These are phyloP conservation scores for Dicrurus megarhynchus DNA, from an alignment of 2,113 vertebrate genomes.

Conservation along the genomic window DNA sequence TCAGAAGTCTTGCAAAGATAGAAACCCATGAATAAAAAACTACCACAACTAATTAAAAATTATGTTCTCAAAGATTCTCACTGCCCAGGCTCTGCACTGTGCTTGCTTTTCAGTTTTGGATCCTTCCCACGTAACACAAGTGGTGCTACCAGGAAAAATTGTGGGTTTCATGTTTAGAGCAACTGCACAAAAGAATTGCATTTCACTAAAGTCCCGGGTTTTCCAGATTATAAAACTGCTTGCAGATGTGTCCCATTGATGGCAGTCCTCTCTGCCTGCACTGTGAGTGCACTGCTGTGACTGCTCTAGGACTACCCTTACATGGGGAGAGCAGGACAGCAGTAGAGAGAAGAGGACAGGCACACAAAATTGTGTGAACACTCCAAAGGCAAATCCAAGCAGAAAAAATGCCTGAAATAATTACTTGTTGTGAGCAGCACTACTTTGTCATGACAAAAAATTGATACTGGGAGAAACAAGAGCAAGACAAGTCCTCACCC, in stretches of 20 bases:
- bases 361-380: neutral
- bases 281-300: neutral
- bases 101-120: neutral
- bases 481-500: neutral
- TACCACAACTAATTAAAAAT: neutral
- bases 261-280: neutral
- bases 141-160: rapidly evolving
- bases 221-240: neutral
- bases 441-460: neutral
- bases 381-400: neutral
- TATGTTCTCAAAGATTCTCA: neutral
- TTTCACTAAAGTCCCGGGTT: neutral
- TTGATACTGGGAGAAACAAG: neutral
- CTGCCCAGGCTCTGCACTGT: neutral
- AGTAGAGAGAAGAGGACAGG: neutral
- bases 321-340: rapidly evolving
- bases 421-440: neutral
- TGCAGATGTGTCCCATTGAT: rapidly evolving
- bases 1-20: neutral
- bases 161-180: neutral
- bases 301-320: neutral
- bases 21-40: neutral
- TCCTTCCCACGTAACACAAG: neutral
- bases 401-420: neutral
- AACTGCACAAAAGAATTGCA: neutral